Conservation (phyloP, 2,113 vertebrate genomes). For the Trinectes maculatus region DNA sequence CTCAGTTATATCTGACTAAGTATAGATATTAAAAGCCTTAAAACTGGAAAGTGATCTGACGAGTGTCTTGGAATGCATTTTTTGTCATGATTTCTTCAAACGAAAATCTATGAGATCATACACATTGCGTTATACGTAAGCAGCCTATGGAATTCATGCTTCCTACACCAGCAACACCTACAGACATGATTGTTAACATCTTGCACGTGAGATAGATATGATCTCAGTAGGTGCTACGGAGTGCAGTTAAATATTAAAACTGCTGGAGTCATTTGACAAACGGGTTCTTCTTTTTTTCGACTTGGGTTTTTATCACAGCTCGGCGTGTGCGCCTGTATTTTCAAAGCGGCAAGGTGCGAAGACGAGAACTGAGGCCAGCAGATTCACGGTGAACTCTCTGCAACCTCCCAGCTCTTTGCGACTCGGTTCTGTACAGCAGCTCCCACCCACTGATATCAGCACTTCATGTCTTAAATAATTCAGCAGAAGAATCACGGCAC, state of each 20-base stretch:
- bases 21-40: conserved; percentile 5
- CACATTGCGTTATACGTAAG: neutral
- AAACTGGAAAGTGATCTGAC: neutral
- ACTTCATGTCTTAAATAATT: conserved; percentile 77
- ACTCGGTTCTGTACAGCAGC: conserved; percentile 52
- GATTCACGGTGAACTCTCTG: conserved; percentile 73
- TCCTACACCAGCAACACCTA: neutral
- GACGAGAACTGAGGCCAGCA: conserved; percentile 56
- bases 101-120: too few species aligned
- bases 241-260: neutral
- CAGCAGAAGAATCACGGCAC: conserved; percentile 56
- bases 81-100: neutral
- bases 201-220: neutral
- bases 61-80: neutral
- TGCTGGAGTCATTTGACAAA: neutral
- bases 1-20: conserved; percentile 6
- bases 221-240: neutral
- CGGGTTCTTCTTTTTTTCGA: neutral
- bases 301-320: conserved; percentile 30
- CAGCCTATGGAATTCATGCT: neutral
- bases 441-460: conserved; percentile 73
- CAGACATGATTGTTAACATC: too few species aligned
- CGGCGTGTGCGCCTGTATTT: conserved; percentile 21
- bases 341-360: conserved; percentile 62
- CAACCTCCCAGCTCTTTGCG: conserved; percentile 66